A percentile compares a stretch with the other conserved stretches of the same genome.
Conservation (phyloP, 2,113 vertebrate genomes). For the Actenoides hombroni region DNA sequence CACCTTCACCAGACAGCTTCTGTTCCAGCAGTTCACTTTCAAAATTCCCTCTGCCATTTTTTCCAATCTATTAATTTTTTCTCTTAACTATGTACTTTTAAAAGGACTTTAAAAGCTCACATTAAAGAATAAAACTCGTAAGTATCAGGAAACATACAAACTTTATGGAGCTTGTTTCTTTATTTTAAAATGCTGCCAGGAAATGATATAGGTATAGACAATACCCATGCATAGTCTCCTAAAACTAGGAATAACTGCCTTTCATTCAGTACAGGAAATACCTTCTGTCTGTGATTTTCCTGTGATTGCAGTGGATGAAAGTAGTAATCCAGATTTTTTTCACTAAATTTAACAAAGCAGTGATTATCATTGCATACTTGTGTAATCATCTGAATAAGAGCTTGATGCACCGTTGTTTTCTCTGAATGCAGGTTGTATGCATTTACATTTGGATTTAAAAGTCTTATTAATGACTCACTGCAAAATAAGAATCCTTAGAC, state of each 20-base stretch:
- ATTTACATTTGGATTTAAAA: not conserved
- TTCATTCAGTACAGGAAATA: constrained; percentile 21
- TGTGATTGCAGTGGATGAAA: not conserved
- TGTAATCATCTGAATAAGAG: not conserved
- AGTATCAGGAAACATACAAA: not conserved
- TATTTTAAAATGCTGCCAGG: not conserved
- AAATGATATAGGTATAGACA: not conserved
- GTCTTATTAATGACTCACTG: not conserved
- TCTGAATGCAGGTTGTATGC: not conserved
- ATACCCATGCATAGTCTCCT: not conserved
- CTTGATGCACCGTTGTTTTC: not conserved
- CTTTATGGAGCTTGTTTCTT: not conserved
- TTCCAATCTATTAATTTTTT: not conserved
- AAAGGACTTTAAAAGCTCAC: not conserved
- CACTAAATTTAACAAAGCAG: not conserved
- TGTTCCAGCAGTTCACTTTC: not conserved
- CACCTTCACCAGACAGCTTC: not conserved
- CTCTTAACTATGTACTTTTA: not conserved
- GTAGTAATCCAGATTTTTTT: not conserved
- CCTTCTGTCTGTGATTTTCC: not conserved
- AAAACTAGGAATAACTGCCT: not conserved
- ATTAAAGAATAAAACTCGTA: not conserved
- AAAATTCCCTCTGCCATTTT: not conserved
- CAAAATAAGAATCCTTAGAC: not conserved
- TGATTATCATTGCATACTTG: not conserved